A percentile compares a stretch with the other conserved stretches of the same genome.
Evolutionary conservation across 2,797 vertebrate species (phyloP).

Genomic region (Paramormyrops hopkinsi): DNA sequence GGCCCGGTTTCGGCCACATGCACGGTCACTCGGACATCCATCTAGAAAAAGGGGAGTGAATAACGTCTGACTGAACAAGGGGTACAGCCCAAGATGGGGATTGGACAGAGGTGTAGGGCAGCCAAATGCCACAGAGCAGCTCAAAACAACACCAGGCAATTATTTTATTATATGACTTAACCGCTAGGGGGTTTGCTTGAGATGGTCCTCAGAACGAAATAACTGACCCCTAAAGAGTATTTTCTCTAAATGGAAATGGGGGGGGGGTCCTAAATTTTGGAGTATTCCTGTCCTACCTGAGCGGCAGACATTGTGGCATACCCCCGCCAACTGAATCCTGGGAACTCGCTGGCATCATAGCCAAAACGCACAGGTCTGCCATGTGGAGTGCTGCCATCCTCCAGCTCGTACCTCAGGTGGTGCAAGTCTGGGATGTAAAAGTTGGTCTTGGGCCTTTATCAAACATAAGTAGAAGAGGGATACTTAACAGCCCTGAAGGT

Average conservation of each 20-base stretch:
- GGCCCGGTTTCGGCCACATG: slow-evolving; percentile 66
- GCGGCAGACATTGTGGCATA: slow-evolving; percentile 76
- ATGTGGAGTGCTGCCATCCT: slow-evolving; percentile 70
- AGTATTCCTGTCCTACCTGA: slow-evolving; percentile 64
- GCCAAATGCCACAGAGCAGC: background rate
- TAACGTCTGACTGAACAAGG: background rate
- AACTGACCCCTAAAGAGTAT: background rate
- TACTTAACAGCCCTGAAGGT: background rate
- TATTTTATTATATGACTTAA: background rate
- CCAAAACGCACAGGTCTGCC: slow-evolving; percentile 74
- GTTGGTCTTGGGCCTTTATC: slow-evolving; percentile 64
- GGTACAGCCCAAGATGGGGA: background rate
- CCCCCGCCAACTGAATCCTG: slow-evolving; percentile 84
- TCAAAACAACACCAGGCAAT: background rate
- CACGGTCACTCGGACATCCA: slow-evolving; percentile 79
- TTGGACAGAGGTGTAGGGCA: background rate
- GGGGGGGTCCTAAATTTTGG: slow-evolving; percentile 39
- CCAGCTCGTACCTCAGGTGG: slow-evolving; percentile 83
- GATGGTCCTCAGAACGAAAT: background rate
- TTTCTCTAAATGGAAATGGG: background rate
- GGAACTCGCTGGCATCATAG: slow-evolving; percentile 73
- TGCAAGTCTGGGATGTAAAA: slow-evolving; percentile 81
- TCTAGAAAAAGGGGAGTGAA: slow-evolving; percentile 61
- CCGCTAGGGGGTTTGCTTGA: background rate
- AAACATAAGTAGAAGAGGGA: background rate